Evolutionary conservation across 2,888 invertebrate genomes (phyloP), one percentile per base, ranked within the genome.

Genomic region (Epinotia ramella): DNA sequence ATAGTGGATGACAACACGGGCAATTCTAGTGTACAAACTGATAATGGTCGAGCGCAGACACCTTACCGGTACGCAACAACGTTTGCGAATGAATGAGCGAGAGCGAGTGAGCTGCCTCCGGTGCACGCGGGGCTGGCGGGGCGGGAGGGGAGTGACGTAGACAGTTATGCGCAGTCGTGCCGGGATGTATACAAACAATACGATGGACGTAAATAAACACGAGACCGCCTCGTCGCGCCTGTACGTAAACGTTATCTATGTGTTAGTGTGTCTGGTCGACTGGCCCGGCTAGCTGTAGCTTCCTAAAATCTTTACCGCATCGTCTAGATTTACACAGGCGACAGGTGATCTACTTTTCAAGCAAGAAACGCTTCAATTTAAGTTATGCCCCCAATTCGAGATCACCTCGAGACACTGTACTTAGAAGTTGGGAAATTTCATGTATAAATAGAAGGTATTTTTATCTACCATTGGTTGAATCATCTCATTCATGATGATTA

Each of bases 111-210:
- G 76, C 68, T 72, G 64, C 68, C 73, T 73, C 89, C 84, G 92
- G 90, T 86, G 87, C 88, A 85, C 79, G 89, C 89, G 91, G 91
- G 90, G 89, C 84, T 74, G 79, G 77, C 81, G 82, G 83, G 80
- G 84, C 64, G 69, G 83, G 87, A 86, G 89, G 87, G 88, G 89
- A 82, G 85, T 93, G 94, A 93, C 94, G 93, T 91, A 88, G 87
- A 84, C 89, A 86, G 91, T 78, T 79, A 92, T 94, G 94, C 94
- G 94, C 94, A 94, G 92, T 89, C 93, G 92, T 90, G 92, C 93
- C 93, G 93, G 93, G 89, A 91, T 94, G 94, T 94, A 92, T 94
- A 94, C 94, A 94, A 94, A 94, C 94, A 94, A 94, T 93, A 93
- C 93, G 91, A 88, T 87, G 94, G 94, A 94, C 94, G 94, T 94